Percentiles rank a stretch among this genome's conserved stretches.
phyloP scores from a whole-genome alignment of 2,113 vertebrate species.

The Anas platyrhynchos region DNA sequence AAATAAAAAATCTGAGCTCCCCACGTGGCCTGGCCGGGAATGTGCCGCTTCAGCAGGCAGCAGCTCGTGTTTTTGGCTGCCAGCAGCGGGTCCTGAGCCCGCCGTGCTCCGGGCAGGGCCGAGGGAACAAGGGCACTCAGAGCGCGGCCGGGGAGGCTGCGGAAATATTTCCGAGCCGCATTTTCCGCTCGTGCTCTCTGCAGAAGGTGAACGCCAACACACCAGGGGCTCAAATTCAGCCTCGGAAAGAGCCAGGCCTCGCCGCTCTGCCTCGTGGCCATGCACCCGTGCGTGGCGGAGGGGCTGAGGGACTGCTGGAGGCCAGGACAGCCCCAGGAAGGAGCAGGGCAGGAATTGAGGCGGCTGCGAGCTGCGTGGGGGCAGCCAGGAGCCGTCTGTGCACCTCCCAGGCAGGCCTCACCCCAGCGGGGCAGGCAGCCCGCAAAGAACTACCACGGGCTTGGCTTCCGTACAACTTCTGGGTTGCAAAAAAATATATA shows the following conservation, averaged over 20 bases:
- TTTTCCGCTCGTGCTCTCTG: conserved; percentile 34
- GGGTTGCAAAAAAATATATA: not conserved
- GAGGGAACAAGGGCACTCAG: conserved; percentile 47
- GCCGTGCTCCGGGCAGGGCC: conserved; percentile 3
- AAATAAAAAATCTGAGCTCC: conserved; percentile 12
- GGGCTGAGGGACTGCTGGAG: not conserved
- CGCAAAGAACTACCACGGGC: not conserved
- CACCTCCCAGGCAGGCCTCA: not conserved
- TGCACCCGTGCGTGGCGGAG: not conserved
- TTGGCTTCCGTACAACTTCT: not conserved
- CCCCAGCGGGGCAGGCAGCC: not conserved
- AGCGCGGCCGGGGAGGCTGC: conserved; percentile 30
- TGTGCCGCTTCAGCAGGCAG: conserved; percentile 68
- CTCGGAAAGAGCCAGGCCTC: not conserved
- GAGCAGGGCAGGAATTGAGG: rapidly evolving
- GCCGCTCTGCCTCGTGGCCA: rapidly evolving
- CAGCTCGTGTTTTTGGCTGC: conserved; percentile 24
- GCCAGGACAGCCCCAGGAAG: not conserved
- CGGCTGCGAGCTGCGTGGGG: not conserved
- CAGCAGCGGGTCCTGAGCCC: conserved; percentile 29
- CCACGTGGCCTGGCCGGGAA: conserved; percentile 31
- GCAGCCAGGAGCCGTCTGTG: not conserved
- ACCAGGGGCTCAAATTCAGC: conserved; percentile 44
- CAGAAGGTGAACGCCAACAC: not conserved
- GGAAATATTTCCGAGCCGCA: conserved; percentile 45